A percentile compares a stretch with the other conserved stretches of the same genome.
phyloP scores from a whole-genome alignment of 2,888 invertebrate genomes.

The Tethea ocularis region DNA sequence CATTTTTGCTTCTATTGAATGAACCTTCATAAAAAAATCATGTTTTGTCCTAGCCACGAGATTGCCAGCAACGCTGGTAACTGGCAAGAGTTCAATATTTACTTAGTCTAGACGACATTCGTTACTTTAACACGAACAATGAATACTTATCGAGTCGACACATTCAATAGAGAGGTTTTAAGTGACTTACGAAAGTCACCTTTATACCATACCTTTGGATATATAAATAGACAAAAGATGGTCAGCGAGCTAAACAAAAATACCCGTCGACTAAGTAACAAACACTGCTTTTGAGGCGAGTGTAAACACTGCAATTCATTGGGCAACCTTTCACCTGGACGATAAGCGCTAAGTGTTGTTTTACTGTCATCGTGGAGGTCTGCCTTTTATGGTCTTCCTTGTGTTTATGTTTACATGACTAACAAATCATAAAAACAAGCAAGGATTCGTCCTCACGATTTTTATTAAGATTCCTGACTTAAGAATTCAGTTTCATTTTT shows the following conservation, averaged over 20 bases:
- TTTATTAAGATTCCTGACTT: not conserved
- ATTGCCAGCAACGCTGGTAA: not conserved
- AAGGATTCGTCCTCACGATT: not conserved
- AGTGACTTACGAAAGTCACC: slow-evolving; percentile 20
- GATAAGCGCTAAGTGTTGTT: slow-evolving; percentile 66
- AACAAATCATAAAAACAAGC: slow-evolving; percentile 8
- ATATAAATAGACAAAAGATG: slow-evolving; percentile 25
- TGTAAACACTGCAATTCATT: slow-evolving; percentile 65
- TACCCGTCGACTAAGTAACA: slow-evolving; percentile 35
- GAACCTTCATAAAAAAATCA: not conserved
- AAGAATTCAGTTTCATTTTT: not conserved
- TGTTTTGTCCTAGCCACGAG: not conserved
- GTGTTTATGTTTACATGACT: slow-evolving; percentile 32
- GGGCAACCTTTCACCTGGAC: slow-evolving; percentile 72
- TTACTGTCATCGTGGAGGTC: slow-evolving; percentile 47
- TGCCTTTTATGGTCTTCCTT: slow-evolving; percentile 40
- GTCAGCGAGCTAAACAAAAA: slow-evolving; percentile 42
- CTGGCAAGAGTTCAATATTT: not conserved
- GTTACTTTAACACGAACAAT: not conserved
- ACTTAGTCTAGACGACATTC: not conserved
- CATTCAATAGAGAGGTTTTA: slow-evolving; percentile 7
- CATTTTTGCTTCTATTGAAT: not conserved
- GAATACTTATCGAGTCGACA: not conserved
- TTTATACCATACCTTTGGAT: too few relatives aligned
- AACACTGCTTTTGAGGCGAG: slow-evolving; percentile 40